Conservation (phyloP, 2,797 vertebrate species). For the Moxostoma hubbsi region DNA sequence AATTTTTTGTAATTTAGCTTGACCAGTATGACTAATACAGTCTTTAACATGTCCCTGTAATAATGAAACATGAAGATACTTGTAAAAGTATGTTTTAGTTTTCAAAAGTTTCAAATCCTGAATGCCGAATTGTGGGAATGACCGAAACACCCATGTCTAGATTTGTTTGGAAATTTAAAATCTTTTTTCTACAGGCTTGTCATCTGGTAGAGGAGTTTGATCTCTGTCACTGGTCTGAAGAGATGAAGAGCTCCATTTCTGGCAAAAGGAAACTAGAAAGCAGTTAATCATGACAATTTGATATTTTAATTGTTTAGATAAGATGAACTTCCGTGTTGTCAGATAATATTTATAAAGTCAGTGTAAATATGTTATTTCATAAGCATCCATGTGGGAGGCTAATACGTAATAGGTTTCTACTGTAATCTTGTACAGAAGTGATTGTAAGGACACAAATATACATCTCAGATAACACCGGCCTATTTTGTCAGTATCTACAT, state of each 20-base stretch:
- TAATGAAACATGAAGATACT: too few relatives aligned
- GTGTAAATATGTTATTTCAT: slow-evolving; percentile 9
- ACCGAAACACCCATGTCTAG: background rate
- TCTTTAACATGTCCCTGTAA: too few relatives aligned
- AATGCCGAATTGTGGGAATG: too few relatives aligned
- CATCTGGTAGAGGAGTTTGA: slow-evolving; percentile 72
- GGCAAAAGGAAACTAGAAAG: slow-evolving; percentile 69
- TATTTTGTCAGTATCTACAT: background rate
- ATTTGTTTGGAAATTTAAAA: background rate
- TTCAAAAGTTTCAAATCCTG: too few relatives aligned
- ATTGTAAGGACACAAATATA: too few relatives aligned
- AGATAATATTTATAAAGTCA: background rate
- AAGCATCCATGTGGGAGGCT: background rate
- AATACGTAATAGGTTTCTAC: background rate
- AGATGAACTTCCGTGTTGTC: background rate
- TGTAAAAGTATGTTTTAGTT: too few relatives aligned
- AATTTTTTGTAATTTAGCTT: too few relatives aligned
- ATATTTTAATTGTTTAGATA: background rate
- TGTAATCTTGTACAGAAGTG: background rate
- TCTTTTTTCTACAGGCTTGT: slow-evolving; percentile 67
- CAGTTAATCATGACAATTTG: background rate
- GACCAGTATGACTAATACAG: too few relatives aligned
- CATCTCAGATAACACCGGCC: too few relatives aligned
- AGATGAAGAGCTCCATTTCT: slow-evolving; percentile 23
- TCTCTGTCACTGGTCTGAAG: slow-evolving; percentile 61